Percentiles rank a stretch among this genome's conserved stretches.
Conservation (phyloP, 2,113 vertebrate genomes). For the Sterrhoptilus dennistouni region DNA sequence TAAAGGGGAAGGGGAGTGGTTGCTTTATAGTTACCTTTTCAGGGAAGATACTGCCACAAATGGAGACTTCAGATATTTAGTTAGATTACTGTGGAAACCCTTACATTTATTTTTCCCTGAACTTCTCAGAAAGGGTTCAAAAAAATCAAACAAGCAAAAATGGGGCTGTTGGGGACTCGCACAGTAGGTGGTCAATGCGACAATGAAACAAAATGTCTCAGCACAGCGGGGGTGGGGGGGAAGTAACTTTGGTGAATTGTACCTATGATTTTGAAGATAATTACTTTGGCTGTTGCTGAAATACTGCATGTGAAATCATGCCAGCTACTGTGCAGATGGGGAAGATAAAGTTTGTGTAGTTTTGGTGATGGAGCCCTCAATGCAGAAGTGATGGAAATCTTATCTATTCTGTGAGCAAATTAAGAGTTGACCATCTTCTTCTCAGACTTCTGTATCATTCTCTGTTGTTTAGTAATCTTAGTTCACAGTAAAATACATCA, state of each 20-base stretch:
- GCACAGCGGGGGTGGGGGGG: background rate
- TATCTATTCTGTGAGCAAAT: background rate
- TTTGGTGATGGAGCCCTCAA: background rate
- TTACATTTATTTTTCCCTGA: constrained; percentile 14
- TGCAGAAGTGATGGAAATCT: background rate
- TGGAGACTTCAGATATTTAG: background rate
- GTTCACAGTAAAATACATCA: background rate
- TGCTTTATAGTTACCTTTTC: constrained; percentile 30
- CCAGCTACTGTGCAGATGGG: background rate
- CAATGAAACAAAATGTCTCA: background rate
- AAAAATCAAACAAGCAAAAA: background rate
- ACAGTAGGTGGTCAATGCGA: background rate
- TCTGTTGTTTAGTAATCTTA: background rate
- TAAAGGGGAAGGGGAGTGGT: constrained; percentile 1
- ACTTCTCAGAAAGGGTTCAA: background rate
- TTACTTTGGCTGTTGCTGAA: background rate
- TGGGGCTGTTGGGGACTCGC: background rate
- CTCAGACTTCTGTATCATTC: background rate
- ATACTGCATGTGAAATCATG: background rate
- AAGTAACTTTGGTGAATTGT: background rate
- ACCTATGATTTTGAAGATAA: background rate
- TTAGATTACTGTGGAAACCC: background rate
- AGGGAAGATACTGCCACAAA: background rate
- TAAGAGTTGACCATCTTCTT: background rate
- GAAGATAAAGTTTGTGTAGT: background rate